phyloP scores from a whole-genome alignment of 2,113 vertebrate genomes.

The Tragelaphus scriptus region DNA sequence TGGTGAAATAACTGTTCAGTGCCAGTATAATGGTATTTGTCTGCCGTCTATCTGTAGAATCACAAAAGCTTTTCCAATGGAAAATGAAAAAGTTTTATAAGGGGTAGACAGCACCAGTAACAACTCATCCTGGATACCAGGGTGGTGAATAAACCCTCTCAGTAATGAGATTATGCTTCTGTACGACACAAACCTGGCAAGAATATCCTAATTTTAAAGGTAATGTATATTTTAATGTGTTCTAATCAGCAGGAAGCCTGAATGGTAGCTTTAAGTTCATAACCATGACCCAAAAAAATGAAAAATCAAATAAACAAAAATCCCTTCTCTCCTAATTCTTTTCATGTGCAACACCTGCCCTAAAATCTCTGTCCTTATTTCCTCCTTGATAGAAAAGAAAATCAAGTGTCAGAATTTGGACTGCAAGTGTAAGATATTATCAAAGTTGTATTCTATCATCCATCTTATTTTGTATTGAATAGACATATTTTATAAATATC shows the following conservation, averaged over 20 bases:
- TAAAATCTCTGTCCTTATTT: background rate
- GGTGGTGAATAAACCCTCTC: background rate
- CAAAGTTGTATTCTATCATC: background rate
- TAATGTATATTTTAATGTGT: background rate
- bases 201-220: background rate
- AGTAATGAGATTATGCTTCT: background rate
- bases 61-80: background rate
- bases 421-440: background rate
- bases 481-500: slow-evolving; percentile 33
- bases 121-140: background rate
- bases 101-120: background rate
- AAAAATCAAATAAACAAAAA: background rate
- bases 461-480: background rate
- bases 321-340: background rate
- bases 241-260: background rate
- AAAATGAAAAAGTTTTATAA: background rate
- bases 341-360: background rate
- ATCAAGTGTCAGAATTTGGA: slow-evolving; percentile 3
- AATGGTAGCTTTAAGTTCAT: background rate
- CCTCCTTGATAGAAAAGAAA: background rate
- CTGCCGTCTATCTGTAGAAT: background rate
- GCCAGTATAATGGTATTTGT: background rate
- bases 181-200: background rate
- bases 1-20: background rate
- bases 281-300: background rate